Conservation (phyloP, 2,113 vertebrate genomes). For the Steatornis caripensis region DNA sequence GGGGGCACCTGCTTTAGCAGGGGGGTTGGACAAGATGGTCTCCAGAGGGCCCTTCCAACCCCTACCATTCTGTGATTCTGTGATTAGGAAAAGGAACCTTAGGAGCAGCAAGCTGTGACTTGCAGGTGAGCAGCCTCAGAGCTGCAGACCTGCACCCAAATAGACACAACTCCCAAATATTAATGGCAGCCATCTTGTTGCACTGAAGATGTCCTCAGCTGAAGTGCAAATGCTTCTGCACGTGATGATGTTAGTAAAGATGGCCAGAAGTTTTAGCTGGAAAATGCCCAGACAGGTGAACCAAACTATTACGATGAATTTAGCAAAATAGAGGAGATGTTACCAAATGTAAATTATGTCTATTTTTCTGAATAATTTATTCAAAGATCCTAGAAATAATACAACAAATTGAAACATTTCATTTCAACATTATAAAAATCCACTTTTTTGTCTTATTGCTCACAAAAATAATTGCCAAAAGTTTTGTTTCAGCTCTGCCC, state of each 20-base stretch:
- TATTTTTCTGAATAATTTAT: neutral
- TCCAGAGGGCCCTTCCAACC: too few relatives aligned
- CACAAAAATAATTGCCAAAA: neutral
- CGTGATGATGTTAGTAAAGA: neutral
- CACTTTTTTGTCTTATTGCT: neutral
- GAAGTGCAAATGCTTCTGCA: neutral
- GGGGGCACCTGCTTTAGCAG: too few relatives aligned
- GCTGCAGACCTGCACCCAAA: neutral
- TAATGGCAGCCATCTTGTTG: neutral
- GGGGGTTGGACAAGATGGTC: too few relatives aligned
- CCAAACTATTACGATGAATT: neutral
- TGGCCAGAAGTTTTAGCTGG: neutral
- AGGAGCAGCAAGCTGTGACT: neutral
- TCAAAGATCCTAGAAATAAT: neutral
- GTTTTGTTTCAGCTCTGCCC: constrained; percentile 31
- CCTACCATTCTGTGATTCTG: too few relatives aligned
- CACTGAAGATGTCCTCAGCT: neutral
- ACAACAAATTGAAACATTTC: neutral
- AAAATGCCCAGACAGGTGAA: neutral
- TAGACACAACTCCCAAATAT: neutral
- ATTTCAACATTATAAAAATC: neutral
- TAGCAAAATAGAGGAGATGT: neutral
- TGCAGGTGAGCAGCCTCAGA: neutral
- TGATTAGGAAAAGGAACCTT: neutral
- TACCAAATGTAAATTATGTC: neutral